Conservation (phyloP, 2,888 invertebrate species). For the Tenthredo distinguenda region DNA sequence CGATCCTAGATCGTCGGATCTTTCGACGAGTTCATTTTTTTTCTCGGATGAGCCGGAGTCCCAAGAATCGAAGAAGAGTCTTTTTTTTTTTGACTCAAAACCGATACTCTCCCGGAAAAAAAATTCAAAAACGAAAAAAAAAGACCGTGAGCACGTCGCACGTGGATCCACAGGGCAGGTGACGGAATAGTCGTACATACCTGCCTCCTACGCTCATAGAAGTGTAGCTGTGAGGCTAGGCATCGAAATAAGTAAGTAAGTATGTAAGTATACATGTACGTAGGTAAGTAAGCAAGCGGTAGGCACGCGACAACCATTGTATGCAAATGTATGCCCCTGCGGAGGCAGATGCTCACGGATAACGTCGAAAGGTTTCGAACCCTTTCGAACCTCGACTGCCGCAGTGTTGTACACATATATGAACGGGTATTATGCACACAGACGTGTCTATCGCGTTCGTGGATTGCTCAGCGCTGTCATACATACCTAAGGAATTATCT, state of each 20-base stretch:
- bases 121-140: too few relatives aligned
- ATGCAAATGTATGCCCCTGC: slow-evolving; percentile 69
- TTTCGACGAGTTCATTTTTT: too few relatives aligned
- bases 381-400: slow-evolving; percentile 21
- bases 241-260: not conserved
- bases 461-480: not conserved
- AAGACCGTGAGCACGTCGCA: slow-evolving; percentile 55
- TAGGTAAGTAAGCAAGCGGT: not conserved
- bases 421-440: not conserved
- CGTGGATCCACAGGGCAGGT: slow-evolving; percentile 69
- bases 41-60: too few relatives aligned
- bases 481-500: not conserved
- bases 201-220: slow-evolving; percentile 63
- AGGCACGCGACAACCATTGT: slow-evolving; percentile 74
- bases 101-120: not conserved
- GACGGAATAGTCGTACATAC: slow-evolving; percentile 66
- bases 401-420: not conserved
- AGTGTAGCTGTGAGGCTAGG: not conserved
- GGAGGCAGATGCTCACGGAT: slow-evolving; percentile 56
- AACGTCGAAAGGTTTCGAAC: slow-evolving; percentile 60
- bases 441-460: not conserved
- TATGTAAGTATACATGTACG: not conserved
- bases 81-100: not conserved
- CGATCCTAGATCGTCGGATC: too few relatives aligned
- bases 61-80: too few relatives aligned